phyloP scores from a whole-genome alignment of 2,888 invertebrate genomes.

The Rhorus exstirpatorius region DNA sequence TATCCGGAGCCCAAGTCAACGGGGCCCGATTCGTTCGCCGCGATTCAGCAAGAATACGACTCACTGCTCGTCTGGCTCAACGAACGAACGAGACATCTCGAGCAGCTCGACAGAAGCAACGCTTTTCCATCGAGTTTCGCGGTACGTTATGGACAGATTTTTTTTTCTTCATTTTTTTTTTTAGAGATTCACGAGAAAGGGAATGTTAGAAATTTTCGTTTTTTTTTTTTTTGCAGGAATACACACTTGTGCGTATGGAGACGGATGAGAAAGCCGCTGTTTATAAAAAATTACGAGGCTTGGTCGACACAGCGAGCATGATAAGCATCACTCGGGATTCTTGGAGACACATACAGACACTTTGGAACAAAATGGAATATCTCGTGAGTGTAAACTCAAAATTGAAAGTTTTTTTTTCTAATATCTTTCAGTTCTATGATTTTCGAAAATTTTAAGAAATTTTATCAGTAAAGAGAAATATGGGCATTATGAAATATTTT shows the following conservation, averaged over 20 bases:
- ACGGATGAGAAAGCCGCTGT: slow-evolving; percentile 90
- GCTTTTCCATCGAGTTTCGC: slow-evolving; percentile 92
- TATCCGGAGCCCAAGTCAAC: slow-evolving; percentile 95
- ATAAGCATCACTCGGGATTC: slow-evolving; percentile 94
- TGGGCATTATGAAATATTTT: too few species aligned
- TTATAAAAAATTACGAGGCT: slow-evolving; percentile 92
- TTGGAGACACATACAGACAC: slow-evolving; percentile 93
- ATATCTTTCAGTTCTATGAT: too few species aligned
- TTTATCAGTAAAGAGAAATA: too few species aligned
- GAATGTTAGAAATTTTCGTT: background rate
- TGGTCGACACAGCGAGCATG: slow-evolving; percentile 93
- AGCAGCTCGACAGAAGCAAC: slow-evolving; percentile 92
- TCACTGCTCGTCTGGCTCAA: slow-evolving; percentile 93
- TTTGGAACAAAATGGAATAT: slow-evolving; percentile 93
- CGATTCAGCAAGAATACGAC: slow-evolving; percentile 93
- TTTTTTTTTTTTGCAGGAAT: slow-evolving; percentile 88
- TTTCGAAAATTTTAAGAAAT: too few species aligned
- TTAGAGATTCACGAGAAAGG: background rate
- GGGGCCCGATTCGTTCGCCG: slow-evolving; percentile 91
- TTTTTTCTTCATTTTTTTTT: slow-evolving; percentile 24
- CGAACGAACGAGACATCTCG: slow-evolving; percentile 92
- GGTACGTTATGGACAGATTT: slow-evolving; percentile 81
- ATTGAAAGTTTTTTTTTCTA: too few species aligned
- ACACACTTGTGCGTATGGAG: slow-evolving; percentile 92
- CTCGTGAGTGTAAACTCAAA: slow-evolving; percentile 79